Percentiles rank a stretch among this genome's conserved stretches.
Evolutionary conservation across 2,797 vertebrate genomes (phyloP).

Genomic region (Thunnus albacares): DNA sequence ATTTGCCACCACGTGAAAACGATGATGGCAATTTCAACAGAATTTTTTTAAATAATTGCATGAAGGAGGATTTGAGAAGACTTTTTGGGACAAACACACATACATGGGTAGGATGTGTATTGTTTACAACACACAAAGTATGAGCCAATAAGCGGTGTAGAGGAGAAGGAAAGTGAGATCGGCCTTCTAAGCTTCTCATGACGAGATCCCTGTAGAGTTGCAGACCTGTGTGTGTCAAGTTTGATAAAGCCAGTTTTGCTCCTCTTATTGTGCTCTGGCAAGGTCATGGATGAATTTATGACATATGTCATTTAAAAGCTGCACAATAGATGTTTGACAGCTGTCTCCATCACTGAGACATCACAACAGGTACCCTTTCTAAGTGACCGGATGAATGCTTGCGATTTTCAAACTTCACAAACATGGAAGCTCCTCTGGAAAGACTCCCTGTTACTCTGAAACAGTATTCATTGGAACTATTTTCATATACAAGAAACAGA

Average conservation of each 20-base stretch:
- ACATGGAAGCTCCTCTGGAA: neutral
- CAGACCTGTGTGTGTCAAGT: neutral
- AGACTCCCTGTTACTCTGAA: neutral
- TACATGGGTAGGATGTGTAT: neutral
- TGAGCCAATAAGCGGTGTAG: neutral
- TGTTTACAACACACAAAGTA: neutral
- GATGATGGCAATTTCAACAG: too few relatives aligned
- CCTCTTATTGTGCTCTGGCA: neutral
- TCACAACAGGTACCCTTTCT: conserved; percentile 26
- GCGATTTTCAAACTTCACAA: neutral
- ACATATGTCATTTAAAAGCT: conserved; percentile 30
- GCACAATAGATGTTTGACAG: conserved; percentile 24
- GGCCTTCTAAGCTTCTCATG: neutral
- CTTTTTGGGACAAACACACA: neutral
- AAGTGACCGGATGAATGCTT: conserved; percentile 16
- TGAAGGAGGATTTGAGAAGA: too few relatives aligned
- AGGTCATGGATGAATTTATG: conserved; percentile 33
- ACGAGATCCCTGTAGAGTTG: neutral
- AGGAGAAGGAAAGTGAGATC: neutral
- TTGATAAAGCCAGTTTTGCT: neutral
- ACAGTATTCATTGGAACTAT: neutral
- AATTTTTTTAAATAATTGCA: too few relatives aligned
- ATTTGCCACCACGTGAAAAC: too few relatives aligned
- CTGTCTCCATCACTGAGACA: conserved; percentile 33
- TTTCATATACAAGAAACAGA: neutral